A percentile compares a stretch with the other conserved stretches of the same genome.
phyloP scores from a whole-genome alignment of 1,140 invertebrate genomes.

The Euschistus heros region DNA sequence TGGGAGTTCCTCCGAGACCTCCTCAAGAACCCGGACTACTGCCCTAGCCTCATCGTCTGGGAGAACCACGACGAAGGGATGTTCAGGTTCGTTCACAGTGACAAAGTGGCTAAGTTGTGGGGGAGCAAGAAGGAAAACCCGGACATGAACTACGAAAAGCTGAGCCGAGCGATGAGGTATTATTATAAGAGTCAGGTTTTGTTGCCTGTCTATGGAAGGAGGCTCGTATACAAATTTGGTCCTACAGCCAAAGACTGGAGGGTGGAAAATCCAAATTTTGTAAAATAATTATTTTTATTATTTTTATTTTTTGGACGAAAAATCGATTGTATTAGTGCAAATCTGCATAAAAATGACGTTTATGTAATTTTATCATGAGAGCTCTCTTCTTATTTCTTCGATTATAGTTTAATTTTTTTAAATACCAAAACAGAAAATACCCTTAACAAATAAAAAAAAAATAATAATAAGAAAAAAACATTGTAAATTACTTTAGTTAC shows the following conservation, averaged over 20 bases:
- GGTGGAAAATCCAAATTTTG: constrained; percentile 55
- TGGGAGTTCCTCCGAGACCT: constrained; percentile 76
- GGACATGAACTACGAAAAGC: constrained; percentile 89
- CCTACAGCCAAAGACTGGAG: constrained; percentile 62
- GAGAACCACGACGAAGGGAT: constrained; percentile 73
- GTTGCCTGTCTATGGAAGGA: constrained; percentile 63
- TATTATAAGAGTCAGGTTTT: constrained; percentile 77
- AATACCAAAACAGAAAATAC: too few relatives aligned
- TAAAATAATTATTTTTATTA: not conserved
- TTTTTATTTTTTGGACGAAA: too few relatives aligned
- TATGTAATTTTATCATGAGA: too few relatives aligned
- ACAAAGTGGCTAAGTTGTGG: constrained; percentile 81
- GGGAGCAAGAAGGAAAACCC: constrained; percentile 75
- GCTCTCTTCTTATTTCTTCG: too few relatives aligned
- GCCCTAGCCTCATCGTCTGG: constrained; percentile 75
- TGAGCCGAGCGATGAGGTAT: constrained; percentile 88
- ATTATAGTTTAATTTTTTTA: too few relatives aligned
- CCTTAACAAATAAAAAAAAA: too few relatives aligned
- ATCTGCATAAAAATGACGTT: too few relatives aligned
- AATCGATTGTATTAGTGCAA: too few relatives aligned
- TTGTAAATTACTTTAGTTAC: too few relatives aligned
- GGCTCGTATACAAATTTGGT: constrained; percentile 80
- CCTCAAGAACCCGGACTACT: constrained; percentile 59
- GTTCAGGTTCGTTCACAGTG: constrained; percentile 83
- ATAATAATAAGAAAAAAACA: too few relatives aligned